These are phyloP conservation scores for Bombus balteatus DNA, from an alignment of 1,140 invertebrate genomes.

Conservation along the genomic window DNA sequence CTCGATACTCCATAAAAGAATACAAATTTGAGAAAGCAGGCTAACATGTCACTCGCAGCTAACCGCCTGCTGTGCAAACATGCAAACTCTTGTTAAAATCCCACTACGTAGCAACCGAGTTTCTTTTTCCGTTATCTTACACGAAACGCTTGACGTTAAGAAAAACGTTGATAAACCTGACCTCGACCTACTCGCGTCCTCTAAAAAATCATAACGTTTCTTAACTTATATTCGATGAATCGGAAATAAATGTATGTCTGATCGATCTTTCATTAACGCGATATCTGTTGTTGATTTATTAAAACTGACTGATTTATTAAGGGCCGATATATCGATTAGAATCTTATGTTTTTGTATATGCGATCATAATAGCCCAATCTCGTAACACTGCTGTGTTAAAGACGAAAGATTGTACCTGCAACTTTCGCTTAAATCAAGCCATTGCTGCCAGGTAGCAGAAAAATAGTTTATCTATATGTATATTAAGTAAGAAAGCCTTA, in stretches of 20 bases:
- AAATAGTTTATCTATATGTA: no score
- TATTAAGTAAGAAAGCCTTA: no score
- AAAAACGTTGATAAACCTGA: not conserved
- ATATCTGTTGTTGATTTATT: not conserved
- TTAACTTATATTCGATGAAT: not conserved
- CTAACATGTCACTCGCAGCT: conserved; percentile 53
- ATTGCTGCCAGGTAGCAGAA: no score
- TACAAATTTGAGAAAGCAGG: conserved; percentile 63
- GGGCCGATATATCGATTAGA: no score
- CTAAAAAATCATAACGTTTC: not conserved
- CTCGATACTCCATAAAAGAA: conserved; percentile 55
- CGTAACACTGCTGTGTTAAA: no score
- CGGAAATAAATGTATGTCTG: not conserved
- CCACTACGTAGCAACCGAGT: not conserved
- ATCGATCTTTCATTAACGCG: not conserved
- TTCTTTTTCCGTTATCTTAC: conserved; percentile 22
- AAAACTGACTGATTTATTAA: not conserved
- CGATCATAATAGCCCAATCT: no score
- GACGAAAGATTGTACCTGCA: no score
- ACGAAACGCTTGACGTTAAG: conserved; percentile 22
- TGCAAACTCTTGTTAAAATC: conserved; percentile 48
- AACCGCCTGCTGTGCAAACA: conserved; percentile 70
- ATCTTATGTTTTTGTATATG: no score
- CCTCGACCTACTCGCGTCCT: conserved; percentile 35
- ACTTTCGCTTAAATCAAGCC: no score